Conservation (phyloP, 1,140 invertebrate species). For the Drosophila nebulosa region DNA sequence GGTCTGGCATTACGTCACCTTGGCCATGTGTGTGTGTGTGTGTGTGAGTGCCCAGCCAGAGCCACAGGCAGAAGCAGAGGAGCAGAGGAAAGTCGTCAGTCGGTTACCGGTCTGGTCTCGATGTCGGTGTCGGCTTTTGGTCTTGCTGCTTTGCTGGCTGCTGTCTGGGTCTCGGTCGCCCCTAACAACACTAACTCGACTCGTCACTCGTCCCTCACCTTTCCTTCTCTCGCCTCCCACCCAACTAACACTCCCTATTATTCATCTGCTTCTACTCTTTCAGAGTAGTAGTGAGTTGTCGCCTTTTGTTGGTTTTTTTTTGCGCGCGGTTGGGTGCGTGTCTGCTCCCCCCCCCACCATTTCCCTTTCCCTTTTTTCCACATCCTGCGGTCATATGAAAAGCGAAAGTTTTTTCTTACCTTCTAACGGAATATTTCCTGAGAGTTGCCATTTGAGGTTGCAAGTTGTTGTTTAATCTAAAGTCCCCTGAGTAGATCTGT, state of each 20-base stretch:
- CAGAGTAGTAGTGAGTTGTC: not conserved
- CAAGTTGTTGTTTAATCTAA: not conserved
- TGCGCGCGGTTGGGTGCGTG: not conserved
- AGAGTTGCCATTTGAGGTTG: conserved; percentile 6
- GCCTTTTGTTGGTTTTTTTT: not conserved
- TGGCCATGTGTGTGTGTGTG: conserved; percentile 32
- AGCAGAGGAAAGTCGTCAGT: not conserved
- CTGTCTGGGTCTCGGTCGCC: conserved; percentile 60
- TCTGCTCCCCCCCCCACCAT: not conserved
- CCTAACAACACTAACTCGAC: conserved; percentile 18
- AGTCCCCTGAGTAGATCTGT: not conserved
- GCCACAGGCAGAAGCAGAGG: not conserved
- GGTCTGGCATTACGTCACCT: conserved; percentile 79
- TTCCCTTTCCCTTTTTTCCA: not conserved
- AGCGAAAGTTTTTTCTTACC: conserved; percentile 24
- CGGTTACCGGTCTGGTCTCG: conserved; percentile 36
- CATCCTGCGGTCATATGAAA: not conserved
- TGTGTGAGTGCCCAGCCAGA: conserved; percentile 9
- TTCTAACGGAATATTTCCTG: conserved; percentile 25
- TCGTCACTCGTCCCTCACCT: not conserved
- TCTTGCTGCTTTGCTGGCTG: conserved; percentile 7
- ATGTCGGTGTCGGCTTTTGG: conserved; percentile 39
- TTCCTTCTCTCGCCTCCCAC: not conserved
- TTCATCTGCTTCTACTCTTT: not conserved
- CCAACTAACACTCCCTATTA: not conserved